Base-by-base conservation (phyloP, 2,888 invertebrate genomes). In the Parnassius smintheus region DNA sequence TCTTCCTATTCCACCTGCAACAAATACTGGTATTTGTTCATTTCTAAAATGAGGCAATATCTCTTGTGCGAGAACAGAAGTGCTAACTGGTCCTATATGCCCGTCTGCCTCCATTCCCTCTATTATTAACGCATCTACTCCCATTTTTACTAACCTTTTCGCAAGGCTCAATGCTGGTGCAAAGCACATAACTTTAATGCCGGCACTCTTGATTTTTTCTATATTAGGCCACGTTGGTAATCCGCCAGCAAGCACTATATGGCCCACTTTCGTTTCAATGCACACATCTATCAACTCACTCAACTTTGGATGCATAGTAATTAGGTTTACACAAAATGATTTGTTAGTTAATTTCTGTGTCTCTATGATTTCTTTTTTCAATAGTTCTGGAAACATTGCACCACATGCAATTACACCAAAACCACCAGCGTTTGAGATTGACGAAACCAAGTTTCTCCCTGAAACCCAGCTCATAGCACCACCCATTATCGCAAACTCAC, bases 51-150 rank as follows among this genome's bases (percentile, higher is more conserved):
- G 58, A 58, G 58, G 58, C 2, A 58, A 58, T 58, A 58, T 58
- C 58, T 58, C 58, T 42, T 42, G 42, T 42, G 42, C 42, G 9
- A 42, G 42, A 42, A 42, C 42, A 42, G 1, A 42, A 42, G 1
- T 42, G 42, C 42, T 42, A 42, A 42, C 42, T 42, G 42, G 42
- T 1, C 42, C 42, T 42, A 42, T 42, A 1, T 42, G 42, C 42
- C 42, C 42, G 42, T 1, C 42, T 42, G 42, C 42, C 9, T 42
- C 42, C 58, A 58, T 58, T 25, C 58, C 58, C 49, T 58, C 58
- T 58, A 58, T 58, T 58, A 58, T 58, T 58, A 58, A 58, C 49
- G 58, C 58, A 58, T 58, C 58, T 58, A 58, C 58, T 58, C 58
- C 58, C 58, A 58, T 58, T 48, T 58, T 58, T 49, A 58, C 58